Evolutionary conservation across 2,888 invertebrate species (phyloP).

Genomic region (Embidobia sp.): DNA sequence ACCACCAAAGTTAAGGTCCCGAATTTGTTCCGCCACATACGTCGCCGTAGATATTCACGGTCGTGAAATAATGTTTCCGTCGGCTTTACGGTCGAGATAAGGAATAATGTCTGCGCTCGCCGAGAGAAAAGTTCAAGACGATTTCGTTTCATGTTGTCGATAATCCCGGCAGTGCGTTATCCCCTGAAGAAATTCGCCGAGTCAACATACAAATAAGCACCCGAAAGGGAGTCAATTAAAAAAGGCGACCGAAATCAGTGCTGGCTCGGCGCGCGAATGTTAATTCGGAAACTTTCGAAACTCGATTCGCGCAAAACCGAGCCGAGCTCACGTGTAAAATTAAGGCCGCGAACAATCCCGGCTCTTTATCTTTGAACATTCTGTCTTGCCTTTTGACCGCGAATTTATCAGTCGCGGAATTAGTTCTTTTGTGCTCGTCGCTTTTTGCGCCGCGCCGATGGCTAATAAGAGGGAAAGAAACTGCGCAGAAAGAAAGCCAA

Average conservation of each 20-base stretch:
- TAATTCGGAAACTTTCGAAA: slow-evolving; percentile 30
- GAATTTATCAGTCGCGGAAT: slow-evolving; percentile 44
- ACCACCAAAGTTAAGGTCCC: not conserved
- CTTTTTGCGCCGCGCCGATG: not conserved
- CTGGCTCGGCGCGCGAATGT: too few species aligned
- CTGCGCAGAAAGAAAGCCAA: slow-evolving; percentile 30
- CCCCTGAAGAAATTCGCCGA: slow-evolving; percentile 31
- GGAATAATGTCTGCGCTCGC: slow-evolving; percentile 31
- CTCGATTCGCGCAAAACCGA: slow-evolving; percentile 17
- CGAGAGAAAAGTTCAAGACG: slow-evolving; percentile 45
- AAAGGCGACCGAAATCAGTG: too few species aligned
- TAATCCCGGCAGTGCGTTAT: slow-evolving; percentile 47
- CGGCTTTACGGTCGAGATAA: slow-evolving; percentile 44
- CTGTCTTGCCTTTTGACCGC: slow-evolving; percentile 2
- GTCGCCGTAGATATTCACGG: slow-evolving; percentile 14
- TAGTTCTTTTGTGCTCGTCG: slow-evolving; percentile 27
- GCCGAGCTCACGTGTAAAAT: slow-evolving; percentile 24
- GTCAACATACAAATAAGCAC: slow-evolving; percentile 38
- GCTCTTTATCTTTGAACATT: slow-evolving; percentile 9
- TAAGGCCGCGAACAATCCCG: slow-evolving; percentile 11
- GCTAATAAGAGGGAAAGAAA: slow-evolving; percentile 41
- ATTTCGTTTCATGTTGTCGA: slow-evolving; percentile 42
- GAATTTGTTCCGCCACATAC: slow-evolving; percentile 1
- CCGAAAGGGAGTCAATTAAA: slow-evolving; percentile 3
- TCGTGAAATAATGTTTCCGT: slow-evolving; percentile 43